phyloP scores from a whole-genome alignment of 2,113 vertebrate genomes.

The Myotis yumanensis region DNA sequence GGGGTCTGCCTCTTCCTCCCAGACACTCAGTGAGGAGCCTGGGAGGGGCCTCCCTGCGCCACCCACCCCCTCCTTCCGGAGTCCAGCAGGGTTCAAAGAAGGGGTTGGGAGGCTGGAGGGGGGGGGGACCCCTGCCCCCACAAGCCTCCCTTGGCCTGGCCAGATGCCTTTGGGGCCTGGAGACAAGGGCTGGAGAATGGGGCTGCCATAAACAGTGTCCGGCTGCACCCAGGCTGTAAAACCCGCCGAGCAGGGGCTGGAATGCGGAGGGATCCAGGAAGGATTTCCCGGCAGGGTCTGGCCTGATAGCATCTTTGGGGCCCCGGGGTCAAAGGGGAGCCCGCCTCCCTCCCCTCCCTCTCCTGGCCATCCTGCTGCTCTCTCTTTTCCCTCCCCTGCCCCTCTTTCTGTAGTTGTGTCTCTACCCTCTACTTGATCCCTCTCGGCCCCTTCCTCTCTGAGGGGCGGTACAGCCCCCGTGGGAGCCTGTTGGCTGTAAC shows the following conservation, averaged over 20 bases:
- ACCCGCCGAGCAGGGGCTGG: slow-evolving; percentile 66
- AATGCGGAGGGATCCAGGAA: slow-evolving; percentile 72
- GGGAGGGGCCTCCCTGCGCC: neutral
- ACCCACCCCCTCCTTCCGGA: slow-evolving; percentile 63
- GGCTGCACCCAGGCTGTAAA: slow-evolving; percentile 73
- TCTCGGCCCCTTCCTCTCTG: neutral
- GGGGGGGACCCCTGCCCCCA: slow-evolving; percentile 51
- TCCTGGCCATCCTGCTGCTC: slow-evolving; percentile 33
- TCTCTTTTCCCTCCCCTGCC: neutral
- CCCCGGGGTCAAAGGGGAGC: slow-evolving; percentile 74
- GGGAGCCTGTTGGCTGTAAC: neutral
- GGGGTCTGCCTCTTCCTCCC: neutral
- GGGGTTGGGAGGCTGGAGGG: slow-evolving; percentile 37
- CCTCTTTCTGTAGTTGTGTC: neutral
- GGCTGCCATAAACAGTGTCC: slow-evolving; percentile 76
- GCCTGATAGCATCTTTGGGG: slow-evolving; percentile 79
- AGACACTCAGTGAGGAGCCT: neutral
- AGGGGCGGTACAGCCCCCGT: neutral
- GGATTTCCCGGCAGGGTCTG: slow-evolving; percentile 73
- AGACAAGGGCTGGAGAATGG: slow-evolving; percentile 76
- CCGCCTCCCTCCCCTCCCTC: slow-evolving; percentile 53
- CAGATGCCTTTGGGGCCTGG: slow-evolving; percentile 79
- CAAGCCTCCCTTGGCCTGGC: slow-evolving; percentile 57
- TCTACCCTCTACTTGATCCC: neutral
- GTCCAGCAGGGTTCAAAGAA: slow-evolving; percentile 76